Evolutionary conservation across 2,888 invertebrate genomes (phyloP), one percentile per base, ranked within the genome.

Genomic region (Callinectes sapidus): DNA sequence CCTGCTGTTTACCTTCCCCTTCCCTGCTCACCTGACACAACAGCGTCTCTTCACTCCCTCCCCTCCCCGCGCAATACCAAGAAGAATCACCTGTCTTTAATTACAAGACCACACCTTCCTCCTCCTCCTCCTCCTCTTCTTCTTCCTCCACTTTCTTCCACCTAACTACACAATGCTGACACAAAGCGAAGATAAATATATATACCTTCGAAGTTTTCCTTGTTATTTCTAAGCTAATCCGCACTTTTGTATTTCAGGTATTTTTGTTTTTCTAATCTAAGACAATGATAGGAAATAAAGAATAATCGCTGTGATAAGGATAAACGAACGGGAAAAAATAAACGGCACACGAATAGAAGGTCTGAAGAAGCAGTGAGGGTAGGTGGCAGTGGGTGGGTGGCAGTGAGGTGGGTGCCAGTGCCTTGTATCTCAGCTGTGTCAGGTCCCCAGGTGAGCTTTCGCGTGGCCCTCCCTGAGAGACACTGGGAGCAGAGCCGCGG

Each of bases 71-170:
- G 3, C 61, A 23, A 61, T 23, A 61, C 61, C 61, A 5, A 61
- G 23, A 61, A 13, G 61, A 23, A 61, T 23, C 61, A 61, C 18
- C 61, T 23, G 61, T 48, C 48, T 48, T 48, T 48, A 48, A 48
- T 61, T 61, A 61, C 18, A 61, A 23, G 23, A 23, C 18, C 23
- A 61, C 23, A 61, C 32, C 28, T 35, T 66, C 39, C 35, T 35
- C 35, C n/a, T n/a, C n/a, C n/a, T n/a, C n/a, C 35, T 54, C 88
- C 55, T n/a, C n/a, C 66, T 89, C 32, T 89, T 32, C 61, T n/a
- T 61, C 32, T 32, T 61, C 32, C 39, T 35, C 39, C 89, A 16
- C 61, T 39, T 39, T 39, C 42, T 39, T 55, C 55, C 54, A 61
- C 23, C 1, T 61, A 61, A 6, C 18, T 61, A 18, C 61, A 61